These are phyloP conservation scores for Plebejus melissa DNA, from an alignment of 2,888 invertebrate genomes.

Conservation along the genomic window DNA sequence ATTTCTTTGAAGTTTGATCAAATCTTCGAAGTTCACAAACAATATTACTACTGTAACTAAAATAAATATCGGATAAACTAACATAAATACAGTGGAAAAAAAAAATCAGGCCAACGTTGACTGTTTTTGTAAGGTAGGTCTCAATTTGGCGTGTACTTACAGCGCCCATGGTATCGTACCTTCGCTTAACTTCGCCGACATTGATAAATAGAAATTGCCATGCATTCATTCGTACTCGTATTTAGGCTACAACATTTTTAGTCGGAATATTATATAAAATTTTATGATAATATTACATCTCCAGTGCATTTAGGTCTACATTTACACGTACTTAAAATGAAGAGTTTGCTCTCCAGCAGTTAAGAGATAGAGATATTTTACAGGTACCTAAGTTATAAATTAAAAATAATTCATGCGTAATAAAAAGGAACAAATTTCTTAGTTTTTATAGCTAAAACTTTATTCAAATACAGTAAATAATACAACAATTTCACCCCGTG, in stretches of 20 bases:
- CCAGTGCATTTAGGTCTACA: no score
- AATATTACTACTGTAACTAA: no score
- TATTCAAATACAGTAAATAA: background rate
- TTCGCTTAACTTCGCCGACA: background rate
- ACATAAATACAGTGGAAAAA: background rate
- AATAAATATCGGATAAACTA: no score
- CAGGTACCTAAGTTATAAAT: no score
- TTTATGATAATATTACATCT: background rate
- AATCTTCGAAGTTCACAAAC: background rate
- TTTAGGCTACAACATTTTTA: slow-evolving; percentile 25
- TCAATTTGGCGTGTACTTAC: background rate
- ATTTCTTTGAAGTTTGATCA: background rate
- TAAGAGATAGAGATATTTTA: no score
- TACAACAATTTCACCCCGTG: background rate
- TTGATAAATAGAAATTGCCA: slow-evolving; percentile 18
- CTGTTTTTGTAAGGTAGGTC: background rate
- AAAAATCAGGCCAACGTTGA: background rate
- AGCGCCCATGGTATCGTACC: background rate
- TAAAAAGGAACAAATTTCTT: no score
- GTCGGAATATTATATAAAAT: background rate
- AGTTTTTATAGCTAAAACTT: no score
- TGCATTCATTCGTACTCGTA: slow-evolving; percentile 5
- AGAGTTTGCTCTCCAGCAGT: no score
- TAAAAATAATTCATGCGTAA: no score
- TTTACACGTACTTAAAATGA: no score